Base-by-base conservation (phyloP, 2,888 invertebrate genomes). In the Diarsia brunnea region DNA sequence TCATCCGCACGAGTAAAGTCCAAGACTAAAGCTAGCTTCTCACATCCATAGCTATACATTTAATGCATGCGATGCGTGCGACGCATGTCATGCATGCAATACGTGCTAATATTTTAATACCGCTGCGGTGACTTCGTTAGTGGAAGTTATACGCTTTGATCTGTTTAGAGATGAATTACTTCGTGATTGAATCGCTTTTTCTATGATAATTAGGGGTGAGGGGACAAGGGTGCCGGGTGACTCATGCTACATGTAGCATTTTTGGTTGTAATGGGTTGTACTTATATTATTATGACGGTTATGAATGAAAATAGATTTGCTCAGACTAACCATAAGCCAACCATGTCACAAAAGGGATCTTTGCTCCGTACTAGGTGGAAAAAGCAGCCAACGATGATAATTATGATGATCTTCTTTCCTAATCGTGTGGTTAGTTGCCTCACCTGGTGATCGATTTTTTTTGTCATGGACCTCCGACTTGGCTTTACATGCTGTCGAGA, bases 31-130 rank as follows among this genome's bases (percentile, higher is more conserved):
- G 16, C 60, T 66, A 66, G 10, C 24, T 38, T 24, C 5, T 38
- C 24, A n/a, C 24, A 16, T 12, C 49, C 27, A 47, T 27, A 66
- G 19, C 31, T 55, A 43, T 53, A 61, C 38, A n/a, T n/a, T 10
- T 16, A n/a, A 38, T 31, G 49, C 47, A 51, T 66, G 60, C 67
- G 24, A 78, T 76, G 73, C 71, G 69, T 76, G 68, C 21, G 45
- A 58, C 27, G 51, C 72, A 49, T 31, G 51, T 27, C 49, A 82
- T 24, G 69, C 61, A 65, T 66, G 63, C 71, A 47, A 73, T 80
- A 76, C 63, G 63, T 84, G 84, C 68, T 79, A 82, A 82, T 87
- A 70, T 87, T 87, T 87, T 87, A 88, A 85, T 87, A 79, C 74
- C 69, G 71, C 60, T 77, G 75, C 68, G 83, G 76, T 78, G 81